Conservation (phyloP, 2,113 vertebrate species). For the Ptychochromis oligacanthus region DNA sequence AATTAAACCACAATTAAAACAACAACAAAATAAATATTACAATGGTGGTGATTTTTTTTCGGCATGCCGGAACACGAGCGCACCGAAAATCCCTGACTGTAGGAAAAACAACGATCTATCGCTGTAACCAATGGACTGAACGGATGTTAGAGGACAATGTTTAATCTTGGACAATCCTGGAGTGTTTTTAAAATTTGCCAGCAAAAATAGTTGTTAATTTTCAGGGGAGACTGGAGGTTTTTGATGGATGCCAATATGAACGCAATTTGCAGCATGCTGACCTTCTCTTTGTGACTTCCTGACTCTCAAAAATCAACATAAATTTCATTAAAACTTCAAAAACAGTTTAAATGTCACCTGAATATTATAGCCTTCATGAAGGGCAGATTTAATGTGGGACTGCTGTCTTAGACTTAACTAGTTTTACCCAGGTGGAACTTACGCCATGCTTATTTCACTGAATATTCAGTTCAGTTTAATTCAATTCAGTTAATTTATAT, state of each 20-base stretch:
- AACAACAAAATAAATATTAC: not conserved
- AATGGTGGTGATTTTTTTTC: not conserved
- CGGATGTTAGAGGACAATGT: fast-evolving
- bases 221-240: not conserved
- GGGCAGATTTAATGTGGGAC: not conserved
- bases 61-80: not conserved
- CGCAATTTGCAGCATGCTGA: not conserved
- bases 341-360: no score
- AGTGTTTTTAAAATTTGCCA: not conserved
- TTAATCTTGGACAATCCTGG: not conserved
- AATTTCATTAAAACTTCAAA: not conserved
- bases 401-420: not conserved
- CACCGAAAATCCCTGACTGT: fast-evolving
- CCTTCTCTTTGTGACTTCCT: not conserved
- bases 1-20: not conserved
- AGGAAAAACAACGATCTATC: not conserved
- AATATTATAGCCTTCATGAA: no score
- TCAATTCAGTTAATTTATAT: no score
- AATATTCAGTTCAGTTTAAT: no score
- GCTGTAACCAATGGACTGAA: not conserved
- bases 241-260: not conserved
- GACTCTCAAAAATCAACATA: not conserved
- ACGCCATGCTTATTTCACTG: not conserved
- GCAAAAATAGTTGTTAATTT: fast-evolving
- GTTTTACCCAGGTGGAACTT: not conserved